Percentiles rank a stretch among this genome's conserved stretches.
Evolutionary conservation across 2,888 invertebrate species (phyloP).

Genomic region (Charanyca ferruginea): DNA sequence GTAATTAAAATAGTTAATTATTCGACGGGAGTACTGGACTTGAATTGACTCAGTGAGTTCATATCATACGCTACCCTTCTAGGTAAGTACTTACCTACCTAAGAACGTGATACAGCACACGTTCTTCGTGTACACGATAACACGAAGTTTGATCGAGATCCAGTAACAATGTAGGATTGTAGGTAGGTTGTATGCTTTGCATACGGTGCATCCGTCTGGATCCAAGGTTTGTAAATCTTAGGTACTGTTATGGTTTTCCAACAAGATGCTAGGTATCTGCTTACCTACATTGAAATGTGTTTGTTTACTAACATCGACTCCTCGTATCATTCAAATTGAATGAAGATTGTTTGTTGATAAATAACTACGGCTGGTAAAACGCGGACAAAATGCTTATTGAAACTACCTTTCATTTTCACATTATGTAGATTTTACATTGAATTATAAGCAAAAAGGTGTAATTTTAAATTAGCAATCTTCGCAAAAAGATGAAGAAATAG

Average conservation of each 20-base stretch:
- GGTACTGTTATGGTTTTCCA: background rate
- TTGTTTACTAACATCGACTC: conserved; percentile 32
- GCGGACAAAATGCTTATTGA: conserved; percentile 7
- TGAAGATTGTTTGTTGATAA: conserved; percentile 31
- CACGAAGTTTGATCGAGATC: too few species aligned
- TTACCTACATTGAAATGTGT: conserved; percentile 1
- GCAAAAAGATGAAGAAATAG: background rate
- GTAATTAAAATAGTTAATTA: too few species aligned
- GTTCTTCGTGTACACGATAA: too few species aligned
- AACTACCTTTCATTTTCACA: conserved; percentile 6
- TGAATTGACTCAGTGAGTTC: too few species aligned
- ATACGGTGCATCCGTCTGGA: background rate
- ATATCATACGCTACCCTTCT: too few species aligned
- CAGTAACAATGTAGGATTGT: background rate
- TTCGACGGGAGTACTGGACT: too few species aligned
- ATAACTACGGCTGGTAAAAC: background rate
- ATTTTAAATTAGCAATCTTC: background rate
- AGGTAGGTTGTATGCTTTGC: too few species aligned
- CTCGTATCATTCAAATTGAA: conserved; percentile 25
- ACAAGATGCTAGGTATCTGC: conserved; percentile 3
- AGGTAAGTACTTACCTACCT: too few species aligned
- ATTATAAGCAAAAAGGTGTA: conserved; percentile 11
- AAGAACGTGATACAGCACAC: too few species aligned
- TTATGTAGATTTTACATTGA: background rate
- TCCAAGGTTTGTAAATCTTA: background rate